A percentile compares a stretch with the other conserved stretches of the same genome.
Conservation (phyloP, 2,888 invertebrate species). For the Morpho deidamia region DNA sequence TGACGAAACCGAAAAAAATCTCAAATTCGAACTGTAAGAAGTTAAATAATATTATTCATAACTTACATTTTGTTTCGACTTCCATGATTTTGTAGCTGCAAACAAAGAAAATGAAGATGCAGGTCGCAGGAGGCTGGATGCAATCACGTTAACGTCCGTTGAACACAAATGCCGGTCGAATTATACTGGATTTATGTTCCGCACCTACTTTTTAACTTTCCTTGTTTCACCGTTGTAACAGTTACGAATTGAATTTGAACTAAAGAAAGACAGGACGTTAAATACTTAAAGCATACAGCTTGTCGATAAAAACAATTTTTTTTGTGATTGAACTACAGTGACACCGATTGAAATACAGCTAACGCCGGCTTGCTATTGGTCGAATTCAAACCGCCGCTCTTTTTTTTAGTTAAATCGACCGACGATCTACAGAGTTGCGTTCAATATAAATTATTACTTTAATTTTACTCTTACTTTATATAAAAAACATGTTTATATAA, state of each 20-base stretch:
- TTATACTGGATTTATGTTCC: conserved; percentile 41
- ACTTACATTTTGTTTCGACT: conserved; percentile 64
- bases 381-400: conserved; percentile 54
- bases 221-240: conserved; percentile 45
- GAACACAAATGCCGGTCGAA: conserved; percentile 36
- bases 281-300: conserved; percentile 26
- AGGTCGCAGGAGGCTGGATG: conserved; percentile 29
- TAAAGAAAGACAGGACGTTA: conserved; percentile 45
- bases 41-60: conserved; percentile 8
- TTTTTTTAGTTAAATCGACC: conserved; percentile 27
- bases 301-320: conserved; percentile 26
- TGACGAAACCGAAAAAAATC: no score
- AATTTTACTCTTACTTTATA: no score
- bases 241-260: conserved; percentile 52
- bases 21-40: background rate
- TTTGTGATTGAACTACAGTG: conserved; percentile 29
- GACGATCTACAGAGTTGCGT: conserved; percentile 27
- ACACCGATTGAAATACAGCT: conserved; percentile 45
- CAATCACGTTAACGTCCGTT: conserved; percentile 37
- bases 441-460: conserved; percentile 4
- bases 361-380: conserved; percentile 52
- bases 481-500: no score
- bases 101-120: conserved; percentile 34
- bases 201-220: conserved; percentile 21
- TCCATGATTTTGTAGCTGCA: conserved; percentile 44